Base-by-base conservation (phyloP, 2,888 invertebrate species). In the Cylindroiulus punctatus region DNA sequence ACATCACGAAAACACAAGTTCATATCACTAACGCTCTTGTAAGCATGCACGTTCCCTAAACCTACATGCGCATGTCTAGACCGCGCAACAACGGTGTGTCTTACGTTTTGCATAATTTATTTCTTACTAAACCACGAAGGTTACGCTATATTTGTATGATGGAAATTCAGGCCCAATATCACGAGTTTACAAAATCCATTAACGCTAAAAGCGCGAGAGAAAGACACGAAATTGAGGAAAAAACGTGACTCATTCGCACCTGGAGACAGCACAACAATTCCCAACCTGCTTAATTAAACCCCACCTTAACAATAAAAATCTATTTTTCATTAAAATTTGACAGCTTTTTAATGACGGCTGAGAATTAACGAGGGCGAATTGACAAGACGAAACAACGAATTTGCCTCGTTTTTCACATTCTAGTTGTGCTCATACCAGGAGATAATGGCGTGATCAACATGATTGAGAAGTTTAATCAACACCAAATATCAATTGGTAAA, bases 231-330 rank as follows among this genome's bases (percentile, higher is more conserved):
- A 26, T 65, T 65, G 65, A 12, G 26, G n/a, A 65, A 26, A 47
- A 65, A 65, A 26, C 65, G 65, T 65, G 65, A 65, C 26, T 65
- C 65, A 65, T 65, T 65, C 26, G 65, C 65, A 65, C 65, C 65
- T 65, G 65, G 65, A 26, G 26, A 65, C 65, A 8, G 26, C 19
- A 26, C 26, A 26, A 26, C 65, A 65, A 26, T 26, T 10, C 7
- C 26, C 10, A 26, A 65, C 26, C 8, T 26, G 26, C 10, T 26
- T 65, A 65, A 65, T 65, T 65, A 65, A 65, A 65, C 26, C 65
- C 22, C 22, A 65, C 65, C 26, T 65, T 65, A 65, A 65, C 26
- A 65, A 65, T 65, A 65, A 65, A 65, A n/a, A 2, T 65, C 26
- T n/a, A 65, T 26, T 26, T 65, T 65, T 26, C 65, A 65, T 65